A percentile compares a stretch with the other conserved stretches of the same genome.
phyloP scores from a whole-genome alignment of 2,797 vertebrate species.

The Pangasius larnaudii region DNA sequence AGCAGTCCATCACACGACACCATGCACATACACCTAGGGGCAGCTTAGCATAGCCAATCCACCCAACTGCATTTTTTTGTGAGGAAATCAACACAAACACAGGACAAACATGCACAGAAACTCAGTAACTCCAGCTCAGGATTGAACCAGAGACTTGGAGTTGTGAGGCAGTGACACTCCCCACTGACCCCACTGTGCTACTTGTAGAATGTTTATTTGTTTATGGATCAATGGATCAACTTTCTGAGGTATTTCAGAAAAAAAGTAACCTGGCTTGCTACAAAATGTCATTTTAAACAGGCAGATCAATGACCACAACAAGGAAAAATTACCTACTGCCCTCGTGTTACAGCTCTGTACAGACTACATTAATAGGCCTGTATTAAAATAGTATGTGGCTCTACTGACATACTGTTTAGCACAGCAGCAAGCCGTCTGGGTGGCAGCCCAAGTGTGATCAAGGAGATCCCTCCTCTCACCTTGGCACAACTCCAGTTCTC shows the following conservation, averaged over 20 bases:
- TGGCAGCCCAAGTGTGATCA: slow-evolving; percentile 38
- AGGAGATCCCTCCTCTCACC: slow-evolving; percentile 36
- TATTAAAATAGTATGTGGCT: not conserved
- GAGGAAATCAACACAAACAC: not conserved
- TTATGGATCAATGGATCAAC: not conserved
- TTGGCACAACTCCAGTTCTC: slow-evolving; percentile 58
- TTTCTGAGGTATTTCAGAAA: not conserved
- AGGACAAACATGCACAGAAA: not conserved
- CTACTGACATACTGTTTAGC: not conserved
- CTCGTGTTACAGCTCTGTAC: not conserved
- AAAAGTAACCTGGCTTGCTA: not conserved
- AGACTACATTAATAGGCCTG: not conserved
- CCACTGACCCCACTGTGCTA: not conserved
- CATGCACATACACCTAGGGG: not conserved
- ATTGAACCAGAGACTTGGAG: not conserved
- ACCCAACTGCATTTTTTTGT: not conserved
- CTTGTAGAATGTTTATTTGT: not conserved
- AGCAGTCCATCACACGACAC: not conserved
- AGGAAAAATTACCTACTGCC: not conserved
- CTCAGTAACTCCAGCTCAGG: not conserved
- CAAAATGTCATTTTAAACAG: not conserved
- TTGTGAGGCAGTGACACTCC: not conserved
- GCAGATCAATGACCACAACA: not conserved
- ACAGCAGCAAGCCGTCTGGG: slow-evolving; percentile 15
- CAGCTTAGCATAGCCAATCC: not conserved